Conservation (phyloP, 2,888 invertebrate genomes). For the Phytoseiulus persimilis region DNA sequence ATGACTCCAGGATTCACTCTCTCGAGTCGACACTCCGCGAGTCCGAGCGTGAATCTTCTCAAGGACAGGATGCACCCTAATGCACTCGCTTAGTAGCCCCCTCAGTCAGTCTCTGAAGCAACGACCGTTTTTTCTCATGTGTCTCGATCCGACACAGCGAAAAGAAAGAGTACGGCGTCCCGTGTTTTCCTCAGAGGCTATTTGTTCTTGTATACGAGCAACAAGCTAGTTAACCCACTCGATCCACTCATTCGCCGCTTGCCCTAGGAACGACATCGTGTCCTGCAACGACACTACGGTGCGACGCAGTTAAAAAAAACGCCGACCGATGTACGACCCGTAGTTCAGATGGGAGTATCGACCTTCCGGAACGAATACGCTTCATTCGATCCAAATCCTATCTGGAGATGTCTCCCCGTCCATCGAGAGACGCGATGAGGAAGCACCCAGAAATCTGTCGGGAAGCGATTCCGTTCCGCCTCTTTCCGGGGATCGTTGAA, state of each 20-base stretch:
- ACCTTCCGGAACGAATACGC: too few species aligned
- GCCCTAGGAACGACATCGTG: background rate
- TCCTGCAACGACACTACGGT: background rate
- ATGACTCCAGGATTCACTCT: background rate
- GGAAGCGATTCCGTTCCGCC: too few species aligned
- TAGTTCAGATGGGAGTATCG: too few species aligned
- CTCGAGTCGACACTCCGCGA: background rate
- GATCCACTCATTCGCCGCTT: background rate
- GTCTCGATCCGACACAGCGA: background rate
- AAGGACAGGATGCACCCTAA: background rate
- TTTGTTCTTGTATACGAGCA: background rate
- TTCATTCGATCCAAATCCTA: too few species aligned
- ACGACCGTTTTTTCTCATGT: background rate
- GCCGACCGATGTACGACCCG: too few species aligned
- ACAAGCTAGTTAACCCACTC: background rate
- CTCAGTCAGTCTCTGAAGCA: background rate
- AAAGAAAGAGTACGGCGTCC: background rate
- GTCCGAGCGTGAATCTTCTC: background rate
- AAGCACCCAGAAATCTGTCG: too few species aligned
- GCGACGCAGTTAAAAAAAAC: too few species aligned
- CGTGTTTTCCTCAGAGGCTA: background rate
- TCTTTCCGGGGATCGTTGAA: too few species aligned
- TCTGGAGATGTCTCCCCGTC: too few species aligned
- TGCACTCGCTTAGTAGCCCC: background rate
- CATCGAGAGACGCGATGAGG: too few species aligned